Evolutionary conservation across 2,888 invertebrate species (phyloP).

Genomic region (Torymus aiolomorphi): DNA sequence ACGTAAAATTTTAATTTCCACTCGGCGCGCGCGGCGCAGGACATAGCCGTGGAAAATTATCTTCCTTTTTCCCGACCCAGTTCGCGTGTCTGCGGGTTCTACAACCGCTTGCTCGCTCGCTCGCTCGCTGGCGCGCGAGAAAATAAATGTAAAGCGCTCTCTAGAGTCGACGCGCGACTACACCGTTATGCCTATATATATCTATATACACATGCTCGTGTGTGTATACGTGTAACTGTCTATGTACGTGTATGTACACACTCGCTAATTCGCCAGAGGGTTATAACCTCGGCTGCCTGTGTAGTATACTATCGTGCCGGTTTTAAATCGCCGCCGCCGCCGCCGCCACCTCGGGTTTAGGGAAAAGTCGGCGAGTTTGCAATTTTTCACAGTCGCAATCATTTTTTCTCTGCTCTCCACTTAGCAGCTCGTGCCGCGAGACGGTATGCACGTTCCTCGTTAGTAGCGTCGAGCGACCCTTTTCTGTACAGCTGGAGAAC

Average conservation of each 20-base stretch:
- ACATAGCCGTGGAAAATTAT: background rate
- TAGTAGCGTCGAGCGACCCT: too few relatives aligned
- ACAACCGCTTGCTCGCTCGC: background rate
- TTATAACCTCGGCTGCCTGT: too few relatives aligned
- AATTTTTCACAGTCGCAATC: too few relatives aligned
- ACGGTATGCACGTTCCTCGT: too few relatives aligned
- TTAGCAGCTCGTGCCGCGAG: too few relatives aligned
- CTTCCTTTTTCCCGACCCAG: conserved; percentile 30
- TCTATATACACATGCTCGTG: background rate
- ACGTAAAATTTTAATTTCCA: conserved; percentile 14
- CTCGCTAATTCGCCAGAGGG: background rate
- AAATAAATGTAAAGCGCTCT: conserved; percentile 13
- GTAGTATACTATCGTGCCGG: too few relatives aligned
- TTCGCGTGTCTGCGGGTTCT: background rate
- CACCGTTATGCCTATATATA: conserved; percentile 8
- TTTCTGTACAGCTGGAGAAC: too few relatives aligned
- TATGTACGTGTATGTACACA: too few relatives aligned
- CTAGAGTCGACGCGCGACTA: background rate
- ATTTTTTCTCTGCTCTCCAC: too few relatives aligned
- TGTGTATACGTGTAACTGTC: background rate
- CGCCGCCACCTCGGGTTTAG: too few relatives aligned
- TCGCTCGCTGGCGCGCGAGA: background rate
- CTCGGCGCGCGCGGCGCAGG: background rate
- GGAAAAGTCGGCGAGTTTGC: too few relatives aligned
- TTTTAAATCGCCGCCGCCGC: too few relatives aligned